Evolutionary conservation across 2,888 invertebrate genomes (phyloP).

Genomic region (Colostygia pectinataria): DNA sequence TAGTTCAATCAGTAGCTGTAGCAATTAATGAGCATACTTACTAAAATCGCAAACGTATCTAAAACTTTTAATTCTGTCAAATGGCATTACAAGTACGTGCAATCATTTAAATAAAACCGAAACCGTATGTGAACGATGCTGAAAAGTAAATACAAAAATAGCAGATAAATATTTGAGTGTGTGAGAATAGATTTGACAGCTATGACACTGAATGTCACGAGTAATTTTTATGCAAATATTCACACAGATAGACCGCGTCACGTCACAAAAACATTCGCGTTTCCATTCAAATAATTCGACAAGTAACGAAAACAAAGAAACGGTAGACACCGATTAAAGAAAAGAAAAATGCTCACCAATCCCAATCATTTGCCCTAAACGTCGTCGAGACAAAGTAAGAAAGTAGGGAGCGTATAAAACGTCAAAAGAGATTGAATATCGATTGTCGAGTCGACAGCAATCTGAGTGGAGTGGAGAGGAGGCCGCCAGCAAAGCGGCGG

Average conservation of each 20-base stretch:
- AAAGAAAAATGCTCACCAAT: constrained; percentile 58
- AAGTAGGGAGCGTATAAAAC: constrained; percentile 74
- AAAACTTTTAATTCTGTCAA: constrained; percentile 49
- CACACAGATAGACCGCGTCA: constrained; percentile 12
- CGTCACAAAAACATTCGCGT: constrained; percentile 20
- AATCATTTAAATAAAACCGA: constrained; percentile 21
- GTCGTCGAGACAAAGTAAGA: constrained; percentile 74
- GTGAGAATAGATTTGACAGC: constrained; percentile 25
- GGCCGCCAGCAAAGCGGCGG: constrained; percentile 30
- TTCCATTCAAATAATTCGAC: constrained; percentile 15
- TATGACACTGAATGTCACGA: constrained; percentile 26
- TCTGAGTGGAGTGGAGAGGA: constrained; percentile 45
- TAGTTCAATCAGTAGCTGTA: constrained; percentile 63
- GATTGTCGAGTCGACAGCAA: constrained; percentile 79
- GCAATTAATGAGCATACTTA: constrained; percentile 60
- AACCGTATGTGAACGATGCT: constrained; percentile 14
- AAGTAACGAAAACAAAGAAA: constrained; percentile 45
- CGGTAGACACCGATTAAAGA: constrained; percentile 55
- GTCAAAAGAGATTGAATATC: constrained; percentile 82
- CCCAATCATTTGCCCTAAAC: constrained; percentile 70
- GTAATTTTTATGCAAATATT: constrained; percentile 22
- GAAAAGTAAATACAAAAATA: constrained; percentile 19
- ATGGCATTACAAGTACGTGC: constrained; percentile 16
- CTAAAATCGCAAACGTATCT: constrained; percentile 53
- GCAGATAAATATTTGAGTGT: constrained; percentile 21